phyloP scores from a whole-genome alignment of 2,797 vertebrate species.

The Varecia variegata region DNA sequence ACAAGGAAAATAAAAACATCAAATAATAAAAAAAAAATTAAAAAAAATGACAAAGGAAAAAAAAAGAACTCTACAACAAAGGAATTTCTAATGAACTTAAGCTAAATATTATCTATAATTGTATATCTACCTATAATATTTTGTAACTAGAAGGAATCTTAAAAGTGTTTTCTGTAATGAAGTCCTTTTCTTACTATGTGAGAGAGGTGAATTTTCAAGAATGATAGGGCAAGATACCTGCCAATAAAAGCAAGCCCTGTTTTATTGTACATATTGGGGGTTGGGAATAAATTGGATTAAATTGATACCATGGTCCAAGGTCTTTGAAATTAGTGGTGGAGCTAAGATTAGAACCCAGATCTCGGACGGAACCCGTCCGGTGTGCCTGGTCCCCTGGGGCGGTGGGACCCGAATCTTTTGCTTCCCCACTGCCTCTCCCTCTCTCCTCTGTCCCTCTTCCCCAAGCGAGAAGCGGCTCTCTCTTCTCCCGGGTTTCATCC shows the following conservation, averaged over 20 bases:
- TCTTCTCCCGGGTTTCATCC: background rate
- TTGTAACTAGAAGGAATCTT: background rate
- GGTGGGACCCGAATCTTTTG: rapidly evolving
- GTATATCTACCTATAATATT: background rate
- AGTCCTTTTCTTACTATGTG: background rate
- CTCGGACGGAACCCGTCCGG: rapidly evolving
- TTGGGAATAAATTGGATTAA: background rate
- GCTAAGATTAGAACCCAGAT: background rate
- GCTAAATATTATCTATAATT: background rate
- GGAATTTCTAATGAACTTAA: slow-evolving; percentile 5
- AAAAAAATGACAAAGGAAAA: too few relatives aligned
- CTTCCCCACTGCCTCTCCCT: rapidly evolving
- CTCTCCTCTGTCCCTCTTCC: background rate
- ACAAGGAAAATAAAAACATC: too few relatives aligned
- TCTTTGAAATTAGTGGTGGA: background rate
- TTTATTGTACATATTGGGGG: background rate
- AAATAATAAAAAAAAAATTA: too few relatives aligned
- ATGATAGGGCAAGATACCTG: background rate
- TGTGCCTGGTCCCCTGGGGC: rapidly evolving
- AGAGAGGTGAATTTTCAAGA: background rate
- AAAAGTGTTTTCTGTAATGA: background rate
- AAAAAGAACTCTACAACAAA: slow-evolving; percentile 23
- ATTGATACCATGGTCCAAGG: background rate
- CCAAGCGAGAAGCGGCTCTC: background rate
- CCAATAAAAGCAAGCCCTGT: background rate